Percentiles rank a stretch among this genome's conserved stretches.
These are phyloP conservation scores for Lophotis ruficrista DNA, from an alignment of 2,113 vertebrate genomes.

Conservation along the genomic window DNA sequence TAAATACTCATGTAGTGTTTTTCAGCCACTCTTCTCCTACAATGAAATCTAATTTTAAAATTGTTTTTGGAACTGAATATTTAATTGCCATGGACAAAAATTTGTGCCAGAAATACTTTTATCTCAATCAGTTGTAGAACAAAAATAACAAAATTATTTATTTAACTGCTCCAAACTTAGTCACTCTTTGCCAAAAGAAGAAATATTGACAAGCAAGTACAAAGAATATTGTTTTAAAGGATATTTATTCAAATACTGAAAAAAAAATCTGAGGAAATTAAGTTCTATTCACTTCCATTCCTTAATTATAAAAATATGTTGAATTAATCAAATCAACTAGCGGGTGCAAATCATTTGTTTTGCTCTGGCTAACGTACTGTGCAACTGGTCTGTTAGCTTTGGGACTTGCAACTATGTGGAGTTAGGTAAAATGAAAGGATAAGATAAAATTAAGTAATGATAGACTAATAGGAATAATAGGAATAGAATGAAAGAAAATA, in stretches of 20 bases:
- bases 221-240: background rate
- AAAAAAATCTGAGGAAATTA: background rate
- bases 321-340: background rate
- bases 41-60: background rate
- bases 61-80: background rate
- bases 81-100: background rate
- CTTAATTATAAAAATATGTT: background rate
- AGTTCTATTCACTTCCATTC: background rate
- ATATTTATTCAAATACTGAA: background rate
- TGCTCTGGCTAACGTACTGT: background rate
- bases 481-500: background rate
- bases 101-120: background rate
- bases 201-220: background rate
- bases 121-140: background rate
- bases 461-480: background rate
- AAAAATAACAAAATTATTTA: background rate
- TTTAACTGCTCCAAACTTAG: background rate
- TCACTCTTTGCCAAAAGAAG: background rate
- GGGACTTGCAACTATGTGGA: background rate
- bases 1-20: background rate
- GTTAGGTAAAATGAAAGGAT: background rate
- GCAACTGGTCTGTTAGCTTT: background rate
- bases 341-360: background rate
- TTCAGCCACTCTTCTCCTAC: background rate
- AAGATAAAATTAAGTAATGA: background rate